These are phyloP conservation scores for Heteromyza rotundicornis DNA, from an alignment of 2,888 invertebrate species.

Conservation along the genomic window DNA sequence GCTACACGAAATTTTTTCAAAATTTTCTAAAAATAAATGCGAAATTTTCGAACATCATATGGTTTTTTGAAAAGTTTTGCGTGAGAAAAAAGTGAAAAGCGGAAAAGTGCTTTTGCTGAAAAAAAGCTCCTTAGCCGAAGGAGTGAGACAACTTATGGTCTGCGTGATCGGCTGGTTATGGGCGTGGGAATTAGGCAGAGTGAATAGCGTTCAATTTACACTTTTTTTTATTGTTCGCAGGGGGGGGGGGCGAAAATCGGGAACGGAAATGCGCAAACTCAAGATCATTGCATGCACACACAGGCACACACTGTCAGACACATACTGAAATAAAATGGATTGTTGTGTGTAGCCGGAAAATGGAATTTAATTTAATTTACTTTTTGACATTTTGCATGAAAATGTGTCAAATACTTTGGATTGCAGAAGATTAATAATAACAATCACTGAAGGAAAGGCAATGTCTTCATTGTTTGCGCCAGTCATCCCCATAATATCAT, in stretches of 20 bases:
- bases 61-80: constrained; percentile 34
- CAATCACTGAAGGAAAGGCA: too few relatives aligned
- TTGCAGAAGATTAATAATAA: too few relatives aligned
- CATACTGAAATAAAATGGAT: constrained; percentile 1
- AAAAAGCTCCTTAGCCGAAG: constrained; percentile 30
- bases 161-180: constrained; percentile 16
- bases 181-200: constrained; percentile 28
- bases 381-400: constrained; percentile 17
- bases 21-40: constrained; percentile 48
- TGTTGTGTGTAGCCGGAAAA: constrained; percentile 15
- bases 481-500: too few relatives aligned
- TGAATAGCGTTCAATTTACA: constrained; percentile 11
- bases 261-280: constrained; percentile 32
- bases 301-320: not conserved
- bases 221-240: not conserved
- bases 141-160: constrained; percentile 38
- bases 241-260: constrained; percentile 2
- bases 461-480: too few relatives aligned
- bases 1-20: constrained; percentile 37
- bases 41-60: constrained; percentile 33
- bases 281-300: constrained; percentile 10
- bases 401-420: constrained; percentile 11
- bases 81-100: constrained; percentile 11
- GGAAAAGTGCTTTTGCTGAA: constrained; percentile 22
- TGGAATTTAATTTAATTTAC: not conserved